These are phyloP conservation scores for Antitype chi DNA, from an alignment of 2,888 invertebrate species.

Conservation along the genomic window DNA sequence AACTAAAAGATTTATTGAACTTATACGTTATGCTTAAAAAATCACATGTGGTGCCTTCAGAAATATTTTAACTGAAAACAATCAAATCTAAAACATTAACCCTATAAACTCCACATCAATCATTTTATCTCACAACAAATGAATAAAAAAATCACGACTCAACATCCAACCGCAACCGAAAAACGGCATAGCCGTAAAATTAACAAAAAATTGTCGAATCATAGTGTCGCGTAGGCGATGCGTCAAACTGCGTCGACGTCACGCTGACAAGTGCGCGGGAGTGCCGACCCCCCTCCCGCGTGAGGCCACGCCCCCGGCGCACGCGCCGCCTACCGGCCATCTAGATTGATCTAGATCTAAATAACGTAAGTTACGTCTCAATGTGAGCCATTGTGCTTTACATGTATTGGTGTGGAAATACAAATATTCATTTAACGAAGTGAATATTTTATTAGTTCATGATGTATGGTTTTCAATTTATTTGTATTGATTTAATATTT, in stretches of 20 bases:
- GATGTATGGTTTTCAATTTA: constrained; percentile 20
- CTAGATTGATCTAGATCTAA: constrained; percentile 87
- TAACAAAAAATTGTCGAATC: constrained; percentile 66
- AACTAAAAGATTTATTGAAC: background rate
- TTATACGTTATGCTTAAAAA: background rate
- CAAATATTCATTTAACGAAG: constrained; percentile 38
- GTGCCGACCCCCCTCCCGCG: constrained; percentile 77
- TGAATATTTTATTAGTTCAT: constrained; percentile 35
- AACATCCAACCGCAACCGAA: constrained; percentile 7
- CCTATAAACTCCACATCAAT: background rate
- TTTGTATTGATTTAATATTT: constrained; percentile 17
- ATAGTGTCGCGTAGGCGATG: constrained; percentile 65
- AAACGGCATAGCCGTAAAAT: constrained; percentile 42
- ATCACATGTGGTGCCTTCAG: background rate
- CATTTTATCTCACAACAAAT: background rate
- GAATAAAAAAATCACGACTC: background rate
- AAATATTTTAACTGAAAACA: constrained; percentile 1
- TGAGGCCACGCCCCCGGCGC: constrained; percentile 79
- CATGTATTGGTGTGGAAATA: constrained; percentile 45
- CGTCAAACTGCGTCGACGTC: constrained; percentile 77
- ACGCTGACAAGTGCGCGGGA: constrained; percentile 84
- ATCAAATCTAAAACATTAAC: background rate
- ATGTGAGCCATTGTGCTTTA: constrained; percentile 53
- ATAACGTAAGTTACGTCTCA: constrained; percentile 67
- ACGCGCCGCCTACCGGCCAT: constrained; percentile 83